These are phyloP conservation scores for Bradypus variegatus DNA, from an alignment of 2,797 vertebrate genomes.

Conservation along the genomic window DNA sequence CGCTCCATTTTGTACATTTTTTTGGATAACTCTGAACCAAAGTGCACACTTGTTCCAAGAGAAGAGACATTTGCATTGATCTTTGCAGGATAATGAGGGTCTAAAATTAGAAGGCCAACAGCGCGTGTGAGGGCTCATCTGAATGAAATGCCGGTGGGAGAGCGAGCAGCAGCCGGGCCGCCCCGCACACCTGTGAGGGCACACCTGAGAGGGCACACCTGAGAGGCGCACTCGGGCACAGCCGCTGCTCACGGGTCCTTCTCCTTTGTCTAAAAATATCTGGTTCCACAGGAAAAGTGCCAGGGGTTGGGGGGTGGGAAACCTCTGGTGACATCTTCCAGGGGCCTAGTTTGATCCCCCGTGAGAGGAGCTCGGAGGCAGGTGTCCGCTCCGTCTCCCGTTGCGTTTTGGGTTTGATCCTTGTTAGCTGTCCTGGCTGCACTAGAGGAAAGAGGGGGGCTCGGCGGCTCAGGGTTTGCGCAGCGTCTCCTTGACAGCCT, in stretches of 20 bases:
- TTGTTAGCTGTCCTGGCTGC: slow-evolving; percentile 29
- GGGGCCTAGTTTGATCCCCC: slow-evolving; percentile 16
- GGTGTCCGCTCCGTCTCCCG: slow-evolving; percentile 36
- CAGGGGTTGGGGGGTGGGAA: neutral
- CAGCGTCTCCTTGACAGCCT: neutral
- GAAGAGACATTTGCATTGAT: neutral
- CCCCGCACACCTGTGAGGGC: too few species aligned
- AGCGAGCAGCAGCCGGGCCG: too few species aligned
- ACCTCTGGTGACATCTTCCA: neutral
- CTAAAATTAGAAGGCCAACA: slow-evolving; percentile 51
- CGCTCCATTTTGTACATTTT: neutral
- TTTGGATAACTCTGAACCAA: neutral
- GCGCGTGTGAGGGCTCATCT: slow-evolving; percentile 23
- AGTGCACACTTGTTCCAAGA: neutral
- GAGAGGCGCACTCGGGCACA: too few species aligned
- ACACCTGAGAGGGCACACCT: too few species aligned
- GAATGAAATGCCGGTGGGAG: slow-evolving; percentile 18
- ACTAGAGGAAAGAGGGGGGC: slow-evolving; percentile 48
- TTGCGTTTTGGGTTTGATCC: neutral
- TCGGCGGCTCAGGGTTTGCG: neutral
- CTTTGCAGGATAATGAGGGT: slow-evolving; percentile 34
- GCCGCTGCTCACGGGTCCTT: neutral
- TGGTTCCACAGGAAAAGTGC: slow-evolving; percentile 15
- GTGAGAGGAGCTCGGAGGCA: slow-evolving; percentile 37
- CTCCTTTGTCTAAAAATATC: neutral